phyloP scores from a whole-genome alignment of 2,797 vertebrate species.

The Sciurus vulgaris region DNA sequence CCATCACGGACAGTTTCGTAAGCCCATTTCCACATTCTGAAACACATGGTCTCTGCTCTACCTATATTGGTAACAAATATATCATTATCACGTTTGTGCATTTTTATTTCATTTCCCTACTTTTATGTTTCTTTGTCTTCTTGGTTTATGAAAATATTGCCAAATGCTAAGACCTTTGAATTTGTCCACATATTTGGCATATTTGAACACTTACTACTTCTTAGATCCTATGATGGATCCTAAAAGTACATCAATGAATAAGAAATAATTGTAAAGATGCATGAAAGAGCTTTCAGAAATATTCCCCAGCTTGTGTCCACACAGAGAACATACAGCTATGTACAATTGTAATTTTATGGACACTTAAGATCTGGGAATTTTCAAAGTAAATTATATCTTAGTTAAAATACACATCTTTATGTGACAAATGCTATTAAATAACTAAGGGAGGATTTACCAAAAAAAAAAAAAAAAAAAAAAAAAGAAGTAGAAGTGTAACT shows the following conservation, averaged over 20 bases:
- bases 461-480: neutral
- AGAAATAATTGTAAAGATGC: neutral
- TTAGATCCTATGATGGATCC: neutral
- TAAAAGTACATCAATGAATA: neutral
- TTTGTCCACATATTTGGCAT: neutral
- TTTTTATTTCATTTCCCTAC: neutral
- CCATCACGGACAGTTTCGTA: neutral
- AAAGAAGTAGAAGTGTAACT: neutral
- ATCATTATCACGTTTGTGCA: neutral
- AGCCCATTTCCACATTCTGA: neutral
- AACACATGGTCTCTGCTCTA: neutral
- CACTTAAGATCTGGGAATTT: neutral
- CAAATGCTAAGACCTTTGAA: neutral
- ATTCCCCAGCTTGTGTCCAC: neutral
- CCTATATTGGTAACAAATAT: neutral
- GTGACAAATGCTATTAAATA: neutral
- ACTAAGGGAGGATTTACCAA: neutral
- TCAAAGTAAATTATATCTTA: neutral
- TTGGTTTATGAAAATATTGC: neutral
- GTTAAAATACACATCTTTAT: neutral
- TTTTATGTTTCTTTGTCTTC: neutral
- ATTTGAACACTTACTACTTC: neutral
- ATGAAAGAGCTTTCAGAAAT: neutral
- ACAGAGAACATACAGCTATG: neutral
- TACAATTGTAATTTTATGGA: neutral